phyloP scores from a whole-genome alignment of 2,113 vertebrate genomes.

The Strix uralensis region DNA sequence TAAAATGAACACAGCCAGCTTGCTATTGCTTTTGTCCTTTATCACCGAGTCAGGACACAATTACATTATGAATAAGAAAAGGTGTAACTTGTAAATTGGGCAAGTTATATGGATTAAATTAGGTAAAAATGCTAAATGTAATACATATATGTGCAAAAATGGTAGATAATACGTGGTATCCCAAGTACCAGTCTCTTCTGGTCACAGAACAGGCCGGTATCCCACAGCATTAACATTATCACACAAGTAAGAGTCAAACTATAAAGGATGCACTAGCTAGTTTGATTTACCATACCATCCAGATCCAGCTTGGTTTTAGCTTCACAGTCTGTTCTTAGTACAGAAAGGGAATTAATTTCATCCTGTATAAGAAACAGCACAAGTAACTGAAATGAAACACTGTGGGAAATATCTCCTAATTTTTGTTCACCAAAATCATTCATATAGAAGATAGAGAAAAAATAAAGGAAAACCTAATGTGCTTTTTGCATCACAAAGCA shows the following conservation, averaged over 20 bases:
- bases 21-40: background rate
- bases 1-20: background rate
- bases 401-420: background rate
- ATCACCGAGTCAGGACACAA: background rate
- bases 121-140: background rate
- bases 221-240: background rate
- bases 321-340: background rate
- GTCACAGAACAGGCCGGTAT: background rate
- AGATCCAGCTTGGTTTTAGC: background rate
- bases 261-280: background rate
- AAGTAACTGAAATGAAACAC: background rate
- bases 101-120: background rate
- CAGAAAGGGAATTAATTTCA: background rate
- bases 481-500: background rate
- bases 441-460: background rate
- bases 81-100: background rate
- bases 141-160: background rate
- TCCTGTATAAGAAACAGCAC: background rate
- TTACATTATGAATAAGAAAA: background rate
- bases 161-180: background rate
- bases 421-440: background rate
- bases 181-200: background rate
- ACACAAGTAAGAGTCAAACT: background rate
- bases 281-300: background rate
- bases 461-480: background rate